These are phyloP conservation scores for Drosophila greeni DNA, from an alignment of 2,888 invertebrate species.

Conservation along the genomic window DNA sequence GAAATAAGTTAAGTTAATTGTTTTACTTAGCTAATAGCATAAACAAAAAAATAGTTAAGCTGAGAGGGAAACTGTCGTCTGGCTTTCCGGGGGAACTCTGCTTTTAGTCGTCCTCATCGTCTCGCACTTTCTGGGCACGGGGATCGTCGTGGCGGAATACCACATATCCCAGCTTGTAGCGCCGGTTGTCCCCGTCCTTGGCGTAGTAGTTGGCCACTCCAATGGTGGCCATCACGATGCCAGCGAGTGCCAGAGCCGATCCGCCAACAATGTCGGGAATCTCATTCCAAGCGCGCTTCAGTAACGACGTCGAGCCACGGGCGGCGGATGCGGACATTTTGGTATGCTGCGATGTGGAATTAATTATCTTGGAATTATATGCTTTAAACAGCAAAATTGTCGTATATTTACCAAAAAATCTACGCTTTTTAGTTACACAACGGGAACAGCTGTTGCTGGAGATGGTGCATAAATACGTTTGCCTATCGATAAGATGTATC, in stretches of 20 bases:
- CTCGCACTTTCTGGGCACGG: slow-evolving; percentile 80
- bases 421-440: slow-evolving; percentile 60
- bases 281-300: slow-evolving; percentile 82
- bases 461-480: neutral
- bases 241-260: slow-evolving; percentile 81
- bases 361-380: neutral
- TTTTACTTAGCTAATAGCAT: slow-evolving; percentile 56
- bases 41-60: slow-evolving; percentile 31
- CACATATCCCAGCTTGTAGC: slow-evolving; percentile 83
- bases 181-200: slow-evolving; percentile 84
- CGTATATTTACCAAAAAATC: slow-evolving; percentile 54
- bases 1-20: slow-evolving; percentile 15
- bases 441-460: slow-evolving; percentile 7
- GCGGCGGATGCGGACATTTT: slow-evolving; percentile 73
- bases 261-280: slow-evolving; percentile 86
- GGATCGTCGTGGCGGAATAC: slow-evolving; percentile 86
- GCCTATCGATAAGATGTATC: slow-evolving; percentile 2
- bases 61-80: slow-evolving; percentile 23
- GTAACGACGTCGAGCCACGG: slow-evolving; percentile 69
- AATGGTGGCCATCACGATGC: slow-evolving; percentile 80
- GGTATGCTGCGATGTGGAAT: slow-evolving; percentile 7
- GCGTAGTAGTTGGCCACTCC: slow-evolving; percentile 80
- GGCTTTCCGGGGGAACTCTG: slow-evolving; percentile 10
- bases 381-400: neutral
- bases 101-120: slow-evolving; percentile 77